Evolutionary conservation across 37 sponge, comb jelly and placozoan genomes (phyloP).

Genomic region (Theonella swinhoei): DNA sequence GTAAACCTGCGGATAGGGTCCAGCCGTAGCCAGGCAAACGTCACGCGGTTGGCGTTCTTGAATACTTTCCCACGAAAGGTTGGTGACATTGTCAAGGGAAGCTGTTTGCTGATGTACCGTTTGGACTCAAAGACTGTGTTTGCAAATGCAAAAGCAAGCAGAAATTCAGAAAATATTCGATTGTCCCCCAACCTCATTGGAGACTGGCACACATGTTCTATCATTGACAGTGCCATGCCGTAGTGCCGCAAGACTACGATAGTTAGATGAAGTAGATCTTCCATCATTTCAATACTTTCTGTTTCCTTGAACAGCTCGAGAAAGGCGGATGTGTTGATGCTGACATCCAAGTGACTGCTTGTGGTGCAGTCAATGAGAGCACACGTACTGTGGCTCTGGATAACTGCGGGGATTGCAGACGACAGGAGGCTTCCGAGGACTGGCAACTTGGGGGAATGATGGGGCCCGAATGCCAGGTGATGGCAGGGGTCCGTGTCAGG

Average conservation of each 20-base stretch:
- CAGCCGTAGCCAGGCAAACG: conserved; percentile 32
- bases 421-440: not conserved
- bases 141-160: conserved; percentile 47
- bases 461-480: conserved; percentile 49
- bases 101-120: conserved; percentile 38
- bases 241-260: conserved; percentile 49
- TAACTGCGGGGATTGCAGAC: not conserved
- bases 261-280: conserved; percentile 57
- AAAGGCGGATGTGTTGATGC: conserved; percentile 28
- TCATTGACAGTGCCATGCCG: conserved; percentile 61
- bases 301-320: conserved; percentile 53
- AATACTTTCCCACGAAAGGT: conserved; percentile 59
- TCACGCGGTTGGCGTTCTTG: conserved; percentile 39
- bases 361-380: conserved; percentile 36
- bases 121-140: conserved; percentile 28
- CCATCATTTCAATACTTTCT: conserved; percentile 2
- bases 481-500: conserved; percentile 66
- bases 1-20: conserved; percentile 28
- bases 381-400: conserved; percentile 10
- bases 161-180: conserved; percentile 57
- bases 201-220: conserved; percentile 60
- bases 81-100: conserved; percentile 58
- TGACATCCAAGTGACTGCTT: conserved; percentile 27
- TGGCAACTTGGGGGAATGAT: conserved; percentile 3
- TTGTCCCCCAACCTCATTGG: conserved; percentile 36